phyloP scores from a whole-genome alignment of 2,797 vertebrate species.

The Ispidina picta region DNA sequence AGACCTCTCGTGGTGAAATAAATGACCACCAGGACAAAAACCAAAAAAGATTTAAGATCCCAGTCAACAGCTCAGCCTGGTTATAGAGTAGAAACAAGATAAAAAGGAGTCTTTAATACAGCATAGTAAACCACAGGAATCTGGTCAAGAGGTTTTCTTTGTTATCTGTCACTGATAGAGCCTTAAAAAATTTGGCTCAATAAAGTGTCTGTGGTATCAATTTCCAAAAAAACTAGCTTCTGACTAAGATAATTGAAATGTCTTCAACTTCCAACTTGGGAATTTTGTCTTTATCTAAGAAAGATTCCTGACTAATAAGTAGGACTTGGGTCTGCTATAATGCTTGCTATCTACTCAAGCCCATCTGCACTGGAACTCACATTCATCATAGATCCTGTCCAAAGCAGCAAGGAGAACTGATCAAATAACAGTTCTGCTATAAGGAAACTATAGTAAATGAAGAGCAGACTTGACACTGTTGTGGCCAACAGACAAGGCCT shows the following conservation, averaged over 20 bases:
- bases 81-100: background rate
- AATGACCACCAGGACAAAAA: background rate
- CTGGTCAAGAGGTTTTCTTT: background rate
- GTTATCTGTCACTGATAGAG: conserved; percentile 7
- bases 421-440: background rate
- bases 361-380: background rate
- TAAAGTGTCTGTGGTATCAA: background rate
- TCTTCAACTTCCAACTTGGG: background rate
- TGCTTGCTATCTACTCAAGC: background rate
- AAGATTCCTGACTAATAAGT: background rate
- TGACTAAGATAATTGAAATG: conserved; percentile 27
- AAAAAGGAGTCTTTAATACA: background rate
- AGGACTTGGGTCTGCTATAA: background rate
- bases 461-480: background rate
- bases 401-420: background rate
- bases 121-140: background rate
- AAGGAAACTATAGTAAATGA: background rate
- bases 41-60: background rate
- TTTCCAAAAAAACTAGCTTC: background rate
- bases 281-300: background rate
- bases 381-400: background rate
- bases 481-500: background rate
- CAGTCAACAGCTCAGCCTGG: background rate
- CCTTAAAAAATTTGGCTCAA: conserved; percentile 32
- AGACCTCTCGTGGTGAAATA: conserved; percentile 18